Conservation (phyloP, 2,888 invertebrate genomes). For the Xiphydria camelus region DNA sequence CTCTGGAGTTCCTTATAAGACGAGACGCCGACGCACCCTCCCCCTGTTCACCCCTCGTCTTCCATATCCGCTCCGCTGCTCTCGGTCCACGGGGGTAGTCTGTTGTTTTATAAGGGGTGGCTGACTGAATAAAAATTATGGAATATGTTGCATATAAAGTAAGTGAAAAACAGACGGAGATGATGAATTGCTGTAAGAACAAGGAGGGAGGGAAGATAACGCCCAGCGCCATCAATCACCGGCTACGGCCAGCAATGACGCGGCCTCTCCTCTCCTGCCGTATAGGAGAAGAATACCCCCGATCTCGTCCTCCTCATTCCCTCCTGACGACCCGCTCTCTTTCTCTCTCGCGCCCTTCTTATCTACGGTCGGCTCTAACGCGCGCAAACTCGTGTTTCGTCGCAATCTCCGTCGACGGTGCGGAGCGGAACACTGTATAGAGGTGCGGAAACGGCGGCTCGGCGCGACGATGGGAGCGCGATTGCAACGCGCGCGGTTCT, state of each 20-base stretch:
- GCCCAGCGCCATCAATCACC: conserved; percentile 55
- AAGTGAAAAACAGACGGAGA: conserved; percentile 58
- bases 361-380: too few relatives aligned
- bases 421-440: too few relatives aligned
- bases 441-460: too few relatives aligned
- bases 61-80: conserved; percentile 10
- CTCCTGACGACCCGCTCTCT: too few relatives aligned
- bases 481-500: too few relatives aligned
- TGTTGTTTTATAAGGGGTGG: conserved; percentile 25
- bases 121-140: conserved; percentile 57
- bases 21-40: neutral
- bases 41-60: conserved; percentile 17
- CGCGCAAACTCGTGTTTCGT: too few relatives aligned
- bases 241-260: conserved; percentile 50
- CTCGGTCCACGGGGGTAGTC: conserved; percentile 5
- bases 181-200: conserved; percentile 54
- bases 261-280: conserved; percentile 33
- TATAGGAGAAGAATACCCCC: too few relatives aligned
- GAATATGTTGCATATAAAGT: conserved; percentile 59
- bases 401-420: too few relatives aligned
- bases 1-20: neutral
- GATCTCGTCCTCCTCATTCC: too few relatives aligned
- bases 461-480: too few relatives aligned
- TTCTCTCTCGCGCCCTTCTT: conserved; percentile 13
- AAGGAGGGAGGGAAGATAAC: conserved; percentile 53